These are phyloP conservation scores for Lerema accius DNA, from an alignment of 1,140 invertebrate genomes.

Conservation along the genomic window DNA sequence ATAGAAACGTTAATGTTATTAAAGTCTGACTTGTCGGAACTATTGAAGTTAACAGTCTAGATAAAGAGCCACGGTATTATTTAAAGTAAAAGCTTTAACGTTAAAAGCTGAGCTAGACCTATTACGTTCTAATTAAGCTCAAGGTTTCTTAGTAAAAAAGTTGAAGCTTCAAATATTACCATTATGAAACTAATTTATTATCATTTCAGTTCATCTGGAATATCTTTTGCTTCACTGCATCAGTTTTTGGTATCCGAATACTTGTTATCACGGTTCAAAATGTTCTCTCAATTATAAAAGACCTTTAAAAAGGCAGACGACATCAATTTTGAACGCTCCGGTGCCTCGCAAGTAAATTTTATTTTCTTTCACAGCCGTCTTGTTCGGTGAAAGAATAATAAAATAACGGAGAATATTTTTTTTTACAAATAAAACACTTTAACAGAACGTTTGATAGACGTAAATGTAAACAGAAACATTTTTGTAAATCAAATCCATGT, in stretches of 20 bases:
- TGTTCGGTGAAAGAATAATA: slow-evolving; percentile 21
- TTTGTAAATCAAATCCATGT: slow-evolving; percentile 17
- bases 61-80: slow-evolving; percentile 18
- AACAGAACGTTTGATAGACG: slow-evolving; percentile 23
- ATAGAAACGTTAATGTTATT: slow-evolving; percentile 11
- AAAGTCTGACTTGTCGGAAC: not conserved
- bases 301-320: slow-evolving; percentile 35
- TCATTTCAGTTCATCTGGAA: slow-evolving; percentile 5
- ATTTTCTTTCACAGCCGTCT: slow-evolving; percentile 26
- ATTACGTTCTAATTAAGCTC: slow-evolving; percentile 11
- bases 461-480: slow-evolving; percentile 25
- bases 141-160: slow-evolving; percentile 12
- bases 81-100: slow-evolving; percentile 20
- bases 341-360: slow-evolving; percentile 36
- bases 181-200: slow-evolving; percentile 17
- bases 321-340: slow-evolving; percentile 43
- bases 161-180: slow-evolving; percentile 13
- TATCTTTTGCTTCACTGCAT: slow-evolving; percentile 8
- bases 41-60: slow-evolving; percentile 5
- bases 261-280: slow-evolving; percentile 21
- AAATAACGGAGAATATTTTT: slow-evolving; percentile 29
- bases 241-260: slow-evolving; percentile 16
- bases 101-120: slow-evolving; percentile 14
- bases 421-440: slow-evolving; percentile 25
- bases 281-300: slow-evolving; percentile 28